Conservation (phyloP, 2,888 invertebrate genomes). For the Clitarchus hookeri region DNA sequence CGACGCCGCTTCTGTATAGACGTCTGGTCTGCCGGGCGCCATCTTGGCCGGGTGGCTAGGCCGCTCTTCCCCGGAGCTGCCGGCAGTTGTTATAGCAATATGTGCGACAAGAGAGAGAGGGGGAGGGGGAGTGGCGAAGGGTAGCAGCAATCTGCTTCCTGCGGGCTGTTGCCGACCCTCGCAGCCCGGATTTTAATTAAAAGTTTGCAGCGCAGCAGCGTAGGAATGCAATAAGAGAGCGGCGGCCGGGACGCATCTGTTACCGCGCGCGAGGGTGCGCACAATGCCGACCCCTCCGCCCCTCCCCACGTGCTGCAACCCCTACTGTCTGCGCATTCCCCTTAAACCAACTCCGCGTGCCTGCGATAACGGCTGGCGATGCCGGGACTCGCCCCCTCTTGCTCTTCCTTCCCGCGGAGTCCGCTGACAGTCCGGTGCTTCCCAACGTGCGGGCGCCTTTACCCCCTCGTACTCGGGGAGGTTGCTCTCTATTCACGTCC, state of each 20-base stretch:
- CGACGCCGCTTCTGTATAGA: no score
- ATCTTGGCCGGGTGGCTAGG: background rate
- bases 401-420: no score
- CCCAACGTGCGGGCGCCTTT: no score
- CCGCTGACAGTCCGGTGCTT: no score
- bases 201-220: conserved; percentile 26
- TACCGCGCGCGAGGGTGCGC: conserved; percentile 18
- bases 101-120: background rate
- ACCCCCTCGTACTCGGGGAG: no score
- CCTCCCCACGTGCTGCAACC: no score
- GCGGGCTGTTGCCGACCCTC: conserved; percentile 5
- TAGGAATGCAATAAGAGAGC: conserved; percentile 33
- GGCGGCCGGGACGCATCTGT: background rate
- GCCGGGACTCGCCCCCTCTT: no score
- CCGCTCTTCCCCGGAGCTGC: background rate
- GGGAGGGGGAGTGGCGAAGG: no score
- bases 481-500: no score
- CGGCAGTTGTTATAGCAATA: conserved; percentile 5
- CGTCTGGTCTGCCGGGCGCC: no score
- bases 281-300: background rate
- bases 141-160: background rate
- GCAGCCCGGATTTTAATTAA: conserved; percentile 29
- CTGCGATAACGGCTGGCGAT: background rate
- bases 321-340: background rate
- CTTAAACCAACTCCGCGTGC: background rate